phyloP scores from a whole-genome alignment of 2,113 vertebrate species.

The Vulpes ferrilata region DNA sequence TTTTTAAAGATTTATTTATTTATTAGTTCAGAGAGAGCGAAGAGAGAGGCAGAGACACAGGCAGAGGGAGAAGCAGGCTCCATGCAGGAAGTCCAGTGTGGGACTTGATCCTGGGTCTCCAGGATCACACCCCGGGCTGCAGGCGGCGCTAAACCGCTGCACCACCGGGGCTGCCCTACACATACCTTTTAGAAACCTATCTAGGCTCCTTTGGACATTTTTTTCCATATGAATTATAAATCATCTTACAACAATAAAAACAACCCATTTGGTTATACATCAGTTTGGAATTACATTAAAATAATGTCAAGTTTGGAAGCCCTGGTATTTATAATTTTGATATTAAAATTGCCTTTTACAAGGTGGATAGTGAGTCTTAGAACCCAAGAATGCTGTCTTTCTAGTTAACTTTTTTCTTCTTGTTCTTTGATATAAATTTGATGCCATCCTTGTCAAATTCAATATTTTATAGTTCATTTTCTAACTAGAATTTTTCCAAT shows the following conservation, averaged over 20 bases:
- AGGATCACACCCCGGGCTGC: too few species aligned
- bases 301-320: neutral
- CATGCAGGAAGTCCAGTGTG: too few species aligned
- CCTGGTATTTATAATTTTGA: conserved; percentile 16
- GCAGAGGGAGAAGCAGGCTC: too few species aligned
- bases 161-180: too few species aligned
- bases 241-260: neutral
- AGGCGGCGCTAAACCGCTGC: too few species aligned
- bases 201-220: neutral
- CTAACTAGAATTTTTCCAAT: neutral
- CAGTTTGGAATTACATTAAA: neutral
- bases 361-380: neutral
- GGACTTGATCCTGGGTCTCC: too few species aligned
- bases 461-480: neutral
- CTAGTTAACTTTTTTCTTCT: neutral
- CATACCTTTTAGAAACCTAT: neutral
- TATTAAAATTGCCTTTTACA: neutral
- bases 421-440: neutral
- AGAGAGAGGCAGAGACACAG: too few species aligned
- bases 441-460: neutral
- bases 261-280: neutral
- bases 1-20: neutral
- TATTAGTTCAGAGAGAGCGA: too few species aligned
- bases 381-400: neutral
- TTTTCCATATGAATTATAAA: conserved; percentile 10